Evolutionary conservation across 2,888 invertebrate species (phyloP).

Genomic region (Lasioglossum malachurum): DNA sequence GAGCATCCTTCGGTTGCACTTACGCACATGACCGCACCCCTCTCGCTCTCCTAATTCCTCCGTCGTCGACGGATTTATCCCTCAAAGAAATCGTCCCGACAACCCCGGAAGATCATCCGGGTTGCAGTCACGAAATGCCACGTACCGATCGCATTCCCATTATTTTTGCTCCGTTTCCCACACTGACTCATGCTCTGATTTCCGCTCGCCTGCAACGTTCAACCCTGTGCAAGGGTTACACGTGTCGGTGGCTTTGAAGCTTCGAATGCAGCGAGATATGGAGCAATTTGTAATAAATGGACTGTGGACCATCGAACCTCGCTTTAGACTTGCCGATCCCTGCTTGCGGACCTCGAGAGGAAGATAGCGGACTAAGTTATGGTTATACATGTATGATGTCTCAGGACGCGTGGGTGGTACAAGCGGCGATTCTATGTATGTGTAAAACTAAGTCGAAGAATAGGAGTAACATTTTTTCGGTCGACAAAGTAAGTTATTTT

Average conservation of each 20-base stretch:
- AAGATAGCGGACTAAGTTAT: too few relatives aligned
- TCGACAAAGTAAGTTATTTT: too few relatives aligned
- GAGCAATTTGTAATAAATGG: neutral
- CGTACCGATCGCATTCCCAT: constrained; percentile 46
- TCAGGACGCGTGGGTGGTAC: too few relatives aligned
- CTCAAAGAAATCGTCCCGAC: constrained; percentile 54
- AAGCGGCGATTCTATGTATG: too few relatives aligned
- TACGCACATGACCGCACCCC: constrained; percentile 62
- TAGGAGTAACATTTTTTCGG: too few relatives aligned
- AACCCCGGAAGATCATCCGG: constrained; percentile 47
- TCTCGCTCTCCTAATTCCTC: constrained; percentile 45
- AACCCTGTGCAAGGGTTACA: neutral
- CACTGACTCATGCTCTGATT: constrained; percentile 24
- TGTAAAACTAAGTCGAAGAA: too few relatives aligned
- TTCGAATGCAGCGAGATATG: neutral
- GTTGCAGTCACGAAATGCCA: constrained; percentile 50
- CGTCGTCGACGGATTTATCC: constrained; percentile 50
- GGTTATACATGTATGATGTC: too few relatives aligned
- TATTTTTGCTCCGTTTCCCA: constrained; percentile 39
- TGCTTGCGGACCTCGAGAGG: neutral
- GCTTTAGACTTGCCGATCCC: neutral
- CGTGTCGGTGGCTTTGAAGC: neutral
- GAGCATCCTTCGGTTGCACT: constrained; percentile 66
- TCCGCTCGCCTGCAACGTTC: neutral
- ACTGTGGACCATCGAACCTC: neutral